Evolutionary conservation across 2,113 vertebrate genomes (phyloP).

Genomic region (Chloropsis cyanopogon): DNA sequence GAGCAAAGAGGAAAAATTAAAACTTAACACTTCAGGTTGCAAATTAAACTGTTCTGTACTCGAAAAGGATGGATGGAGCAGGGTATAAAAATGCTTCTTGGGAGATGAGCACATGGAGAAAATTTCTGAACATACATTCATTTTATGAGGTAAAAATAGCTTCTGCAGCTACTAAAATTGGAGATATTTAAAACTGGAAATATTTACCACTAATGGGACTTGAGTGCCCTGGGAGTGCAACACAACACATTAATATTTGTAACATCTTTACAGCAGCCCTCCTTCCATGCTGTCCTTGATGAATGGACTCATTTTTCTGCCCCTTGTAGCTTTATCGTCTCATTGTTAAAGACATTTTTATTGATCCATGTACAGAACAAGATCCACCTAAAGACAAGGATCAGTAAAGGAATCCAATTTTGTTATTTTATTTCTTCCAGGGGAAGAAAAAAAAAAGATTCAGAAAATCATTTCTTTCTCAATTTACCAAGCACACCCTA

Average conservation of each 20-base stretch:
- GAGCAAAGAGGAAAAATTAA: constrained; percentile 35
- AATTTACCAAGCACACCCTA: neutral
- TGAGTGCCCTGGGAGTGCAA: neutral
- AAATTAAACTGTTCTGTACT: constrained; percentile 25
- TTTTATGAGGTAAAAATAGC: neutral
- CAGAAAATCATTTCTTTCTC: neutral
- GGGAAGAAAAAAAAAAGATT: neutral
- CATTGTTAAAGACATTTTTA: constrained; percentile 20
- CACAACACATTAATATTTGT: neutral
- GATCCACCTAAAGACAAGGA: neutral
- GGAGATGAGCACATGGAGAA: neutral
- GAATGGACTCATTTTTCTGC: constrained; percentile 7
- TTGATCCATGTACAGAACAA: neutral
- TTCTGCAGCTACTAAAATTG: neutral
- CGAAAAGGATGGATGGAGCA: neutral
- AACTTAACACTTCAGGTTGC: constrained; percentile 59
- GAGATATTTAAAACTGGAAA: neutral
- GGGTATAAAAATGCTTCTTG: neutral
- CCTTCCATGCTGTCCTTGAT: neutral
- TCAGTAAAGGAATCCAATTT: neutral
- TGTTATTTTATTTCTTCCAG: neutral
- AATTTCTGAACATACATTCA: neutral
- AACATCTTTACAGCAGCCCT: neutral
- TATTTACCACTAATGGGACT: neutral
- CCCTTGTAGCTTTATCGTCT: neutral